Conservation (phyloP, 2,113 vertebrate genomes). For the Danionella cerebrum region DNA sequence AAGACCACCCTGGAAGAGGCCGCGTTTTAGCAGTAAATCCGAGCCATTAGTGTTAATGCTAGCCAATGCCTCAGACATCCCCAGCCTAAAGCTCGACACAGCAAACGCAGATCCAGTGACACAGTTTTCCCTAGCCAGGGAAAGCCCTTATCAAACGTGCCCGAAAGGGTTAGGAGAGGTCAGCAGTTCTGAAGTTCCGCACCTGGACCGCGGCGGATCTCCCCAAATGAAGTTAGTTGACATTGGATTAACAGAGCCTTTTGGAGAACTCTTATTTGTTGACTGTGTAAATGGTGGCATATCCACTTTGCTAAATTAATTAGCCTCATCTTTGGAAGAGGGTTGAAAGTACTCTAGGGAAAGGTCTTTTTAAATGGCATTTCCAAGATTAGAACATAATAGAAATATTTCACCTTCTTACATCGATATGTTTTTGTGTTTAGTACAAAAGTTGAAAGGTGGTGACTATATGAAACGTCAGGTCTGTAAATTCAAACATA, state of each 20-base stretch:
- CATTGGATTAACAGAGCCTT: background rate
- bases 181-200: slow-evolving; percentile 5
- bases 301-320: background rate
- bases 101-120: slow-evolving; percentile 27
- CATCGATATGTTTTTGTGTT: too few species aligned
- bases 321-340: background rate
- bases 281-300: background rate
- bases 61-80: slow-evolving; percentile 57
- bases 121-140: slow-evolving; percentile 9
- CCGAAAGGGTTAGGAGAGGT: slow-evolving; percentile 24
- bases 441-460: too few species aligned
- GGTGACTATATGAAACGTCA: too few species aligned
- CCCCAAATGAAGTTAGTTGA: background rate
- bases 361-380: background rate
- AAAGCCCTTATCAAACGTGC: slow-evolving; percentile 17
- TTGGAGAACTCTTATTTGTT: background rate
- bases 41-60: slow-evolving; percentile 60
- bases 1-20: slow-evolving; percentile 53
- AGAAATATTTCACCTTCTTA: too few species aligned
- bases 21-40: slow-evolving; percentile 66
- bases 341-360: background rate
- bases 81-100: slow-evolving; percentile 46
- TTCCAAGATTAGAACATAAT: too few species aligned
- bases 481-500: too few species aligned
- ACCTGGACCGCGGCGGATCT: slow-evolving; percentile 1